phyloP scores from a whole-genome alignment of 2,797 vertebrate genomes.

The Botia almorhae region DNA sequence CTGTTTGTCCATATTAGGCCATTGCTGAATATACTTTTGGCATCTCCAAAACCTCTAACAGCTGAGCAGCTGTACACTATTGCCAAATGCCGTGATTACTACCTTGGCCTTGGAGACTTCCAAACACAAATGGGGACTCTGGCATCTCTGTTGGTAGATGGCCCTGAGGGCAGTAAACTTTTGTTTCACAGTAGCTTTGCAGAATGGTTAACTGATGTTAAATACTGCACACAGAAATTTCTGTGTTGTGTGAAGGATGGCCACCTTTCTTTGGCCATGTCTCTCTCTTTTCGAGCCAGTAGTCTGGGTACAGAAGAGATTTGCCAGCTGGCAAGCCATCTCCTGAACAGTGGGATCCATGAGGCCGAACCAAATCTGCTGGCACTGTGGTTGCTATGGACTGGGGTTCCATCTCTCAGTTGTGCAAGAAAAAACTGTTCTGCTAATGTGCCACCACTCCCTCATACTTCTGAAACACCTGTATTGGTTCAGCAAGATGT shows the following conservation, averaged over 20 bases:
- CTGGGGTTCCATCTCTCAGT: constrained; percentile 71
- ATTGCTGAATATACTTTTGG: constrained; percentile 79
- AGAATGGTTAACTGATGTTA: constrained; percentile 85
- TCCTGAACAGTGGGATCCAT: constrained; percentile 76
- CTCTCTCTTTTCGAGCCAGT: constrained; percentile 71
- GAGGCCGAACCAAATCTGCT: constrained; percentile 73
- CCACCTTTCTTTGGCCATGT: constrained; percentile 82
- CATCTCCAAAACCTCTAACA: constrained; percentile 74
- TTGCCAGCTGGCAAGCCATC: constrained; percentile 77
- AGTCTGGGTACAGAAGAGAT: constrained; percentile 69
- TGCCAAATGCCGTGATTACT: constrained; percentile 71
- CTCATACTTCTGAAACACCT: constrained; percentile 56
- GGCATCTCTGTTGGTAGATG: constrained; percentile 71
- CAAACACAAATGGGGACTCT: constrained; percentile 71
- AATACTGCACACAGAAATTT: constrained; percentile 85
- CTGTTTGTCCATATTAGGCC: constrained; percentile 76
- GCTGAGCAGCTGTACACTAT: constrained; percentile 73
- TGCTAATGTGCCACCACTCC: not conserved
- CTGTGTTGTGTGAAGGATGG: constrained; percentile 79
- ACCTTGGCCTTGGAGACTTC: constrained; percentile 72
- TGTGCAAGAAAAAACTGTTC: constrained; percentile 25
- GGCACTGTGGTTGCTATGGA: constrained; percentile 84
- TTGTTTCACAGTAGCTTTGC: constrained; percentile 86
- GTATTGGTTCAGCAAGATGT: constrained; percentile 74
- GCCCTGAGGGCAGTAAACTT: constrained; percentile 69